Evolutionary conservation across 2,888 invertebrate species (phyloP).

Genomic region (Synergus umbraculus): DNA sequence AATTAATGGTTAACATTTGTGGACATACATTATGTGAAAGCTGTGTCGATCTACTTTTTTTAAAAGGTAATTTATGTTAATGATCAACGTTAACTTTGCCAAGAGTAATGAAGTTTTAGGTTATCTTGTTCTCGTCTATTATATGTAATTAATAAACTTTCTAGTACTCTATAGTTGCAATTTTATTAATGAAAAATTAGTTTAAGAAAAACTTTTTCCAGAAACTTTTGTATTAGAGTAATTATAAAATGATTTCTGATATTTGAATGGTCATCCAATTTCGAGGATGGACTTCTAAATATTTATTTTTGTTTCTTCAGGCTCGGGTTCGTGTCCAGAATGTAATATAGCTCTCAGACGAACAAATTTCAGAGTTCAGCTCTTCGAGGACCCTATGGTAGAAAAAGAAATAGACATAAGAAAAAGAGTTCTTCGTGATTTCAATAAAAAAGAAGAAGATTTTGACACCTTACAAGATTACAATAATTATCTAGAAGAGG

Average conservation of each 20-base stretch:
- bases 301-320: conserved; percentile 76
- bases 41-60: conserved; percentile 96
- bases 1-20: conserved; percentile 98
- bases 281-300: conserved; percentile 37
- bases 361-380: conserved; percentile 94
- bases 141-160: neutral
- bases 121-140: neutral
- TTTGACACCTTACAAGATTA: conserved; percentile 90
- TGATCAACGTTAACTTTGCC: neutral
- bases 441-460: conserved; percentile 97
- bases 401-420: conserved; percentile 99
- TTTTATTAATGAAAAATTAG: neutral
- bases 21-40: conserved; percentile 98
- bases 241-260: too few relatives aligned
- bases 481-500: conserved; percentile 97
- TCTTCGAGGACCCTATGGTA: conserved; percentile 97
- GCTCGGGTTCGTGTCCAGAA: conserved; percentile 96
- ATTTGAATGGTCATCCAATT: too few relatives aligned
- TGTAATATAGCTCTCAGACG: conserved; percentile 93
- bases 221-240: neutral
- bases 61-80: conserved; percentile 88
- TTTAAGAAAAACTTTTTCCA: neutral
- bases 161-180: neutral
- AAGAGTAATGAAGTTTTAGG: neutral
- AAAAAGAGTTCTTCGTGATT: conserved; percentile 91